Evolutionary conservation across 1,140 invertebrate species (phyloP), one percentile per base, ranked within the genome.

Genomic region (Coenobita brevimanus): DNA sequence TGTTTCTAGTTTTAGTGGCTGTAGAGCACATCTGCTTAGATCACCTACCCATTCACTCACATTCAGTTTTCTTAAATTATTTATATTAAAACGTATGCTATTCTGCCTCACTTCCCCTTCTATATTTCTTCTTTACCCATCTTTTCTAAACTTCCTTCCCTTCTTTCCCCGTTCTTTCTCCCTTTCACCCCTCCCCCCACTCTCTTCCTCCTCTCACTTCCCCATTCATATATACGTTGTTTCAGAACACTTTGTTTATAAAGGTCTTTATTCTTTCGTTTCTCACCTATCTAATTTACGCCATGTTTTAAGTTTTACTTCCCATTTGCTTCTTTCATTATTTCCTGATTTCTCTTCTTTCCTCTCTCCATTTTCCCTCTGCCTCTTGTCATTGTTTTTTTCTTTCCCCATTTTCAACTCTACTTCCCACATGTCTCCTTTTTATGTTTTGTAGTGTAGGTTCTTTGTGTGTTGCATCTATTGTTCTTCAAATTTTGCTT

Each of bases 61-160:
- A n/a, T 4, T 62, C 21, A 17, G 27, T 67, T 67, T 10, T 10
- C 36, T 21, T 67, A 21, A 1, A 13, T 57, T 57, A 10, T 13
- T 10, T 57, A 57, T 10, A 13, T n/a, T 57, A 13, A 57, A n/a
- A 15, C 33, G 21, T 30, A 30, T 43, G 41, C 33, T 46, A 27
- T 46, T 78, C 75, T 78, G 38, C 46, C 73, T 76, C 73, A 41
- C 73, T 76, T 41, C 43, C 73, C 43, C 73, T 76, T 41, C 43
- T 41, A 41, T 41, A 41, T 41, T 73, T 33, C 36, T 33, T 73
- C 69, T 73, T 33, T 73, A n/a, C 38, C 69, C 38, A 24, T 73
- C 69, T 78, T 24, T 78, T 24, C 27, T 43, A 24, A 17, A n/a
- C 73, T 78, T 43, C n/a, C 73, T 76, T 17, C 27, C 73, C 27